Conservation (phyloP, 2,888 invertebrate species). For the Omphaloscelis lunosa region DNA sequence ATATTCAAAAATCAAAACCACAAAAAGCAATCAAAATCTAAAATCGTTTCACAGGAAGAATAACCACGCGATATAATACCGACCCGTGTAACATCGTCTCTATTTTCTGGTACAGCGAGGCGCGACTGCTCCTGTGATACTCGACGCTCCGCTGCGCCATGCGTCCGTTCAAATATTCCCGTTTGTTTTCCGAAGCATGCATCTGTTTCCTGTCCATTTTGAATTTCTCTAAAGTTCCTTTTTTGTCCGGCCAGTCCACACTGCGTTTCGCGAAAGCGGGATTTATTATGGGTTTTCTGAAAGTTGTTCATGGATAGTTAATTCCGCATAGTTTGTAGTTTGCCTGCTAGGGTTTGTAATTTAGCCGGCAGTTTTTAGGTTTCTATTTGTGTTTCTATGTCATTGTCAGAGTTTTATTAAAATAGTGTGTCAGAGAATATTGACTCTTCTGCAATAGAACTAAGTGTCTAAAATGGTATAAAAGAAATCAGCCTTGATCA, state of each 20-base stretch:
- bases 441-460: background rate
- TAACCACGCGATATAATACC: conserved; percentile 73
- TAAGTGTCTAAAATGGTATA: background rate
- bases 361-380: conserved; percentile 18
- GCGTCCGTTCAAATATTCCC: conserved; percentile 82
- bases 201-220: conserved; percentile 86
- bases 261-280: conserved; percentile 89
- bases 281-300: conserved; percentile 86
- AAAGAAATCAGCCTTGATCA: background rate
- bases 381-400: conserved; percentile 19
- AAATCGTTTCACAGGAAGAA: conserved; percentile 46
- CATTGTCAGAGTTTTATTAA: conserved; percentile 26
- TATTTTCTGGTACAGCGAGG: conserved; percentile 92
- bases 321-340: conserved; percentile 59
- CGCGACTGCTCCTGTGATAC: conserved; percentile 92
- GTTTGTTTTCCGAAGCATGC: conserved; percentile 83
- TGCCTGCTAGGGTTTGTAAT: conserved; percentile 39
- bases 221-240: conserved; percentile 75
- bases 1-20: conserved; percentile 30
- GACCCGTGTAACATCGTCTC: conserved; percentile 92
- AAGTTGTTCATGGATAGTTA: conserved; percentile 72
- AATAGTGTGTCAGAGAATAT: conserved; percentile 4
- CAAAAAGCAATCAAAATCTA: conserved; percentile 27
- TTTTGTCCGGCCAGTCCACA: conserved; percentile 74
- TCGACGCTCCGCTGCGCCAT: conserved; percentile 80